Percentiles rank a stretch among this genome's conserved stretches.
Evolutionary conservation across 2,113 vertebrate species (phyloP).

Genomic region (Lophochroa leadbeateri): DNA sequence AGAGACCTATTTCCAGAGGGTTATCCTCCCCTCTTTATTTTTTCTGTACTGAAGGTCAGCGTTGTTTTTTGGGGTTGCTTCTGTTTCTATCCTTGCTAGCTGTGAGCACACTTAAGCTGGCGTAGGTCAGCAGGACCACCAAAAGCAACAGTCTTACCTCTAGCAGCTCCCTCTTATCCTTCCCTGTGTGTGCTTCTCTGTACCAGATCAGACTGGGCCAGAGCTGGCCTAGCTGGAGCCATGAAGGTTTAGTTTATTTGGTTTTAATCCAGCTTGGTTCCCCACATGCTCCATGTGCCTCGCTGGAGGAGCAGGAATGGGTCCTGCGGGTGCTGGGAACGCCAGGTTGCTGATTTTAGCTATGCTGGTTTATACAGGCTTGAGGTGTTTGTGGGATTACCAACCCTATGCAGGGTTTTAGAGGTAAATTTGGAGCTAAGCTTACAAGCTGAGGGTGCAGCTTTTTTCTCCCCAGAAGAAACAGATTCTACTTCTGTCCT

Average conservation of each 20-base stretch:
- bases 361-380: fast-evolving
- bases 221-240: not conserved
- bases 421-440: not conserved
- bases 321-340: fast-evolving
- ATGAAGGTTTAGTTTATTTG: not conserved
- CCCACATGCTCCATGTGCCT: fast-evolving
- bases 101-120: not conserved
- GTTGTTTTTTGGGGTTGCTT: not conserved
- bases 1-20: not conserved
- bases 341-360: not conserved
- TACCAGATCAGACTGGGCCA: not conserved
- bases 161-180: not conserved
- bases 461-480: not conserved
- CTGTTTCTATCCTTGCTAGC: not conserved
- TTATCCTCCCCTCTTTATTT: not conserved
- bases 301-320: not conserved
- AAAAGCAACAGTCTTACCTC: not conserved
- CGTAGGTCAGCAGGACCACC: not conserved
- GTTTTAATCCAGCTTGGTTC: not conserved
- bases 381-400: not conserved
- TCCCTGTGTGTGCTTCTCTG: not conserved
- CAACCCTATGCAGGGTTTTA: not conserved
- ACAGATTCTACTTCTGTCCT: not conserved
- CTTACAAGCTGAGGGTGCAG: not conserved
- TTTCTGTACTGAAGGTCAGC: not conserved